These are phyloP conservation scores for Nineta flava DNA, from an alignment of 2,888 invertebrate species.

Conservation along the genomic window DNA sequence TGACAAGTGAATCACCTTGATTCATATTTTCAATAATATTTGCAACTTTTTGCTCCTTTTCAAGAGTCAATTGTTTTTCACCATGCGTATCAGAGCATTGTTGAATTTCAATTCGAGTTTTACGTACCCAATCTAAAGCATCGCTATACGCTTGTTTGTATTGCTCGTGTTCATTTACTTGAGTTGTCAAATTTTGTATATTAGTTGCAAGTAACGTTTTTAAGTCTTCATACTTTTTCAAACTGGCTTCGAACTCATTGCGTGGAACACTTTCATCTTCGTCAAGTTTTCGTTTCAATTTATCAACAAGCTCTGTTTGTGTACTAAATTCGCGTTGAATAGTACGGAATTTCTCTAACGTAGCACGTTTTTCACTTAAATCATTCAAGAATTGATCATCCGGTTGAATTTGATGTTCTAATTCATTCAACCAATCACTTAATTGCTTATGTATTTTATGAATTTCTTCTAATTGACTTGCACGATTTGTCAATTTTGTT, in stretches of 20 bases:
- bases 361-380: conserved; percentile 78
- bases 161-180: conserved; percentile 74
- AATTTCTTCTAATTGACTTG: conserved; percentile 71
- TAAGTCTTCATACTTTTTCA: conserved; percentile 54
- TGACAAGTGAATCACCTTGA: conserved; percentile 56
- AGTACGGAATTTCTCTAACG: conserved; percentile 72
- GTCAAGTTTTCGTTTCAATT: conserved; percentile 53
- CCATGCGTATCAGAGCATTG: conserved; percentile 78
- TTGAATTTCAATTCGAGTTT: conserved; percentile 65
- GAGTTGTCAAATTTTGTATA: conserved; percentile 60
- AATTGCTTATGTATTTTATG: conserved; percentile 69
- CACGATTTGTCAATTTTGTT: conserved; percentile 55
- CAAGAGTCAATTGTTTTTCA: conserved; percentile 59
- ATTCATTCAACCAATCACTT: conserved; percentile 76
- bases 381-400: conserved; percentile 64
- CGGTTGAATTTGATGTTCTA: conserved; percentile 66
- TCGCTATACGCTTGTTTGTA: conserved; percentile 71
- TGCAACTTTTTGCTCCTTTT: conserved; percentile 58
- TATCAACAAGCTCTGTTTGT: conserved; percentile 62
- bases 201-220: conserved; percentile 47
- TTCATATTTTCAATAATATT: conserved; percentile 50
- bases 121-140: conserved; percentile 73
- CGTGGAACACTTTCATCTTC: conserved; percentile 51
- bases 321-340: conserved; percentile 68
- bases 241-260: conserved; percentile 50